These are phyloP conservation scores for Sciaenops ocellatus DNA, from an alignment of 2,797 vertebrate species.

Conservation along the genomic window DNA sequence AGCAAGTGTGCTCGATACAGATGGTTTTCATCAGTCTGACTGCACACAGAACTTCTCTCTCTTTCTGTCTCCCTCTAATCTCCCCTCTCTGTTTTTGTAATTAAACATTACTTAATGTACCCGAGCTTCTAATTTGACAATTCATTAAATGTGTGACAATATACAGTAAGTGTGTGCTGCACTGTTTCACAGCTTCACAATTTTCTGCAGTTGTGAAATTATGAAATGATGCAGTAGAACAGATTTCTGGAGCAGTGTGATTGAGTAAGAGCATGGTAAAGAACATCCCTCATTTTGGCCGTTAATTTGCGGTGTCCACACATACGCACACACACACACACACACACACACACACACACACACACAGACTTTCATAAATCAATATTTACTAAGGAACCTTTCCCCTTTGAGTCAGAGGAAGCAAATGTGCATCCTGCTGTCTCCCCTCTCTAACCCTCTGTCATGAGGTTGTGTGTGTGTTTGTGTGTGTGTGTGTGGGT, in stretches of 20 bases:
- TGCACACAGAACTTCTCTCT: constrained; percentile 68
- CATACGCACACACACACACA: constrained; percentile 22
- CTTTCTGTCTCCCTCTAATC: constrained; percentile 65
- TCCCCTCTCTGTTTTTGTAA: constrained; percentile 63
- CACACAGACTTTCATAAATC: constrained; percentile 83
- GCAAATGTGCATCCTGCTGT: constrained; percentile 90
- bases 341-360: constrained; percentile 40
- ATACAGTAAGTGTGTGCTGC: constrained; percentile 29
- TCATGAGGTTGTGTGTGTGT: constrained; percentile 66
- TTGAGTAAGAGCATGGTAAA: constrained; percentile 73
- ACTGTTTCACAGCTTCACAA: constrained; percentile 38
- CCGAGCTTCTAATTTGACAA: constrained; percentile 72
- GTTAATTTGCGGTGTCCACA: constrained; percentile 71
- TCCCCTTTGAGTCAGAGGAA: constrained; percentile 87
- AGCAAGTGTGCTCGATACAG: constrained; percentile 84
- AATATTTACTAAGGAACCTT: constrained; percentile 89
- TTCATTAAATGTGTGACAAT: constrained; percentile 61
- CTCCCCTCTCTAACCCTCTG: constrained; percentile 73
- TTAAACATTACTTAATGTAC: constrained; percentile 71
- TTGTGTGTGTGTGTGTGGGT: constrained; percentile 38
- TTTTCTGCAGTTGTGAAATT: constrained; percentile 62
- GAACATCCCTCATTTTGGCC: constrained; percentile 67
- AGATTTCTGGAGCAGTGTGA: constrained; percentile 38
- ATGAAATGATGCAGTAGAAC: constrained; percentile 62
- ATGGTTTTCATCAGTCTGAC: constrained; percentile 86